These are phyloP conservation scores for Ips typographus DNA, from an alignment of 1,140 invertebrate genomes.

Conservation along the genomic window DNA sequence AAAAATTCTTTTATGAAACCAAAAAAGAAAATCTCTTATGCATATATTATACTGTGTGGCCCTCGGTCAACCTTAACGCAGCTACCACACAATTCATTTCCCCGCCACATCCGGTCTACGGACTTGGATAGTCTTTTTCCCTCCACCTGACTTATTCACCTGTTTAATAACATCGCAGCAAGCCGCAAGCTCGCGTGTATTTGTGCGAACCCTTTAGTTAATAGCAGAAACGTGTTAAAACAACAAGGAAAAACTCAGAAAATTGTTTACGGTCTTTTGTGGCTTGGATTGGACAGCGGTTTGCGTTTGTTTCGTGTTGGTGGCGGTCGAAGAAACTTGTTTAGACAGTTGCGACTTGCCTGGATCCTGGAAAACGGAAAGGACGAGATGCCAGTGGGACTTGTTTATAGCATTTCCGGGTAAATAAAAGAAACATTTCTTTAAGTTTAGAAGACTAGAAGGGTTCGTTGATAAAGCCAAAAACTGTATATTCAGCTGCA, in stretches of 20 bases:
- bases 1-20: no score
- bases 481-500: no score
- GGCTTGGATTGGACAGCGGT: not conserved
- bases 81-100: slow-evolving; percentile 28
- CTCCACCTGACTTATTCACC: slow-evolving; percentile 44
- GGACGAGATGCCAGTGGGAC: slow-evolving; percentile 37
- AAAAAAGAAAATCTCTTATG: no score
- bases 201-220: slow-evolving; percentile 1
- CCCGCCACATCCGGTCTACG: slow-evolving; percentile 41
- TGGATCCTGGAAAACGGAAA: not conserved
- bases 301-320: not conserved
- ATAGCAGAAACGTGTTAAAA: not conserved
- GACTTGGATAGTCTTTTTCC: slow-evolving; percentile 26
- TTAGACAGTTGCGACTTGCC: slow-evolving; percentile 9
- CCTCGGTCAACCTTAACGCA: not conserved
- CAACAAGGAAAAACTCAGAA: not conserved
- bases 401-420: slow-evolving; percentile 37
- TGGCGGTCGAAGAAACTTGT: slow-evolving; percentile 1
- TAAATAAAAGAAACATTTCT: slow-evolving; percentile 17
- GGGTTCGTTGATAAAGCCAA: not conserved
- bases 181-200: slow-evolving; percentile 21
- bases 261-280: no score
- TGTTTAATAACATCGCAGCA: slow-evolving; percentile 29
- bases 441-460: not conserved
- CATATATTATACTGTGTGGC: no score